Conservation (phyloP, 1,140 invertebrate species). For the Oedothorax gibbosus region DNA sequence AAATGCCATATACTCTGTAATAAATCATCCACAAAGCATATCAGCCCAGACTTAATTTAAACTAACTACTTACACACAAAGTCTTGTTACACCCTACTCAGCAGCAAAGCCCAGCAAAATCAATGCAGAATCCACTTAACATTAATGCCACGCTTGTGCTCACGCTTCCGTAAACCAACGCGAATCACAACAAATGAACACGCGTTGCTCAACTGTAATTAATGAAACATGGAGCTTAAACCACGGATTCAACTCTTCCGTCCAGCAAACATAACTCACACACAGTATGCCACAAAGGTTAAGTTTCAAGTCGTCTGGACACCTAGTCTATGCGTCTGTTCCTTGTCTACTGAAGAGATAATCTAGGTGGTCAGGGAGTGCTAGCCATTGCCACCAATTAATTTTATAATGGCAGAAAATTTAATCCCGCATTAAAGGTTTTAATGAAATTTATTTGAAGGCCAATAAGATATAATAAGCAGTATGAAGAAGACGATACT, state of each 20-base stretch:
- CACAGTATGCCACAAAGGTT: conserved; percentile 17
- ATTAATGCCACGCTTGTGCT: neutral
- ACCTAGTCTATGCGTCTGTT: neutral
- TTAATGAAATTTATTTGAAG: too few species aligned
- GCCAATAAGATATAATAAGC: too few species aligned
- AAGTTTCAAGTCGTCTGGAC: conserved; percentile 1
- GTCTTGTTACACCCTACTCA: too few species aligned
- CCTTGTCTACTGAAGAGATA: neutral
- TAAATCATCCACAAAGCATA: too few species aligned
- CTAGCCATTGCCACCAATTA: conserved; percentile 43
- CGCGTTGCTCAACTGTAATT: conserved; percentile 32
- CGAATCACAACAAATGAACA: conserved; percentile 7
- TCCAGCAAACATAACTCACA: neutral
- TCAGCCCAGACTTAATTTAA: too few species aligned
- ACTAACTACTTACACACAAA: too few species aligned
- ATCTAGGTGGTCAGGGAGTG: conserved; percentile 33
- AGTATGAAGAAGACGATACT: too few species aligned
- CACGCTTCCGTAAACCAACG: neutral
- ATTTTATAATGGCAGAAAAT: conserved; percentile 9
- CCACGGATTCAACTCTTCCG: neutral
- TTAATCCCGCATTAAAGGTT: too few species aligned
- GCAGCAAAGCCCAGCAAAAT: too few species aligned
- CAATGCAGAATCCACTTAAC: too few species aligned
- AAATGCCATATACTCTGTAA: too few species aligned
- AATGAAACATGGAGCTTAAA: conserved; percentile 15